phyloP scores from a whole-genome alignment of 2,888 invertebrate species.

The Leucania comma region DNA sequence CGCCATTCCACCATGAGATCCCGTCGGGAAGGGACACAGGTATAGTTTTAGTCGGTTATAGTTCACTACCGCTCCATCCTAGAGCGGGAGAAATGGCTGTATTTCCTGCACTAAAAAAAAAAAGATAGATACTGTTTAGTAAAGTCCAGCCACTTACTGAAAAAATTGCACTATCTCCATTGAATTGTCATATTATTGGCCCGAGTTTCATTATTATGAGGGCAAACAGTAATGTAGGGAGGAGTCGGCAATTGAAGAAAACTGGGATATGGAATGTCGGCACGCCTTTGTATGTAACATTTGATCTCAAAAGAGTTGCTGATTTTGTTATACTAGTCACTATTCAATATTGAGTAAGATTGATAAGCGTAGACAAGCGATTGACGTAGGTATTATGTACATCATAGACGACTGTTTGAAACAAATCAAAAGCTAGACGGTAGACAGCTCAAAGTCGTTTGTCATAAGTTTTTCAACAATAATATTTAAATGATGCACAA shows the following conservation, averaged over 20 bases:
- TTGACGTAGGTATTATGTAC: neutral
- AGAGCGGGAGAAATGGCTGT: too few relatives aligned
- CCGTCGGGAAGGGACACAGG: too few relatives aligned
- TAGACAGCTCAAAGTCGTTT: neutral
- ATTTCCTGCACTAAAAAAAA: too few relatives aligned
- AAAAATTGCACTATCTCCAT: conserved; percentile 22
- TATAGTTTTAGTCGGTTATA: too few relatives aligned
- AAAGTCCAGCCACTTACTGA: neutral
- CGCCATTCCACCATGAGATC: too few relatives aligned
- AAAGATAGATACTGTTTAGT: too few relatives aligned
- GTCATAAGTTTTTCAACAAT: neutral
- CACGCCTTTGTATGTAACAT: conserved; percentile 24
- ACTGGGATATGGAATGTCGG: conserved; percentile 4
- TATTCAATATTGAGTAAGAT: conserved; percentile 6
- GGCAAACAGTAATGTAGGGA: conserved; percentile 15
- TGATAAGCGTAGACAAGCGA: conserved; percentile 32
- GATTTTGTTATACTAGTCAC: conserved; percentile 4
- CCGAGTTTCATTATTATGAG: conserved; percentile 28
- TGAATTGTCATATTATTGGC: conserved; percentile 30
- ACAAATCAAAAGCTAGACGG: neutral
- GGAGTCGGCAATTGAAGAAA: conserved; percentile 33
- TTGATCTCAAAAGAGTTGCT: conserved; percentile 7
- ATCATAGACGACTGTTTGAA: neutral
- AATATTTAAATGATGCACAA: conserved; percentile 18
- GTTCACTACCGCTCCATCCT: too few relatives aligned